phyloP scores from a whole-genome alignment of 2,888 invertebrate genomes.

The Xylota sylvarum region DNA sequence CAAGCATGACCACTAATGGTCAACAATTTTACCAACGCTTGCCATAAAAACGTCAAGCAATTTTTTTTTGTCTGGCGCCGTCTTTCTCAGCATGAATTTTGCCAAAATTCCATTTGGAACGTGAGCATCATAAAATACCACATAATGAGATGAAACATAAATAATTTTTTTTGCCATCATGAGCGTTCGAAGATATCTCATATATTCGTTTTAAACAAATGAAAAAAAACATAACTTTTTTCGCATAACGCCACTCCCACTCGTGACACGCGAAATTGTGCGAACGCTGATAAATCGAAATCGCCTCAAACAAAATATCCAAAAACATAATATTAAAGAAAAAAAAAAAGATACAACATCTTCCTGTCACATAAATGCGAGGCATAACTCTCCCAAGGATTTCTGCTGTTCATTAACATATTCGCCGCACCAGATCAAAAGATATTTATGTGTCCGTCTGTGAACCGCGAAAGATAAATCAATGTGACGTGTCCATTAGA shows the following conservation, averaged over 20 bases:
- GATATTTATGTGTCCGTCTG: constrained; percentile 63
- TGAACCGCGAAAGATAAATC: constrained; percentile 66
- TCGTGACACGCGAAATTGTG: constrained; percentile 47
- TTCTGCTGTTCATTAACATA: constrained; percentile 67
- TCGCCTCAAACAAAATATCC: background rate
- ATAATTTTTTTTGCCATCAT: constrained; percentile 3
- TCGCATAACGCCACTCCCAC: constrained; percentile 50
- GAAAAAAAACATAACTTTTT: constrained; percentile 29
- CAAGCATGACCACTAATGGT: background rate
- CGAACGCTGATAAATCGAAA: constrained; percentile 39
- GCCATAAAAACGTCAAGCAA: background rate
- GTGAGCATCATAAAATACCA: constrained; percentile 5
- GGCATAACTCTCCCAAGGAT: constrained; percentile 55
- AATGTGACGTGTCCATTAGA: constrained; percentile 64
- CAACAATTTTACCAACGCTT: background rate
- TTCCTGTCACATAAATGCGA: constrained; percentile 46
- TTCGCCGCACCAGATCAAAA: constrained; percentile 62
- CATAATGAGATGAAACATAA: constrained; percentile 4
- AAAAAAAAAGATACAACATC: constrained; percentile 10
- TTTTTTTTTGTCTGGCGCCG: background rate
- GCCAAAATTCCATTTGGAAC: constrained; percentile 9
- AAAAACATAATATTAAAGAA: constrained; percentile 5
- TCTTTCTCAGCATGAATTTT: constrained; percentile 3
- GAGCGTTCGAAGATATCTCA: background rate
- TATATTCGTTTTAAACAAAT: constrained; percentile 3